Evolutionary conservation across 2,113 vertebrate genomes (phyloP).

Genomic region (Crotalus viridis): DNA sequence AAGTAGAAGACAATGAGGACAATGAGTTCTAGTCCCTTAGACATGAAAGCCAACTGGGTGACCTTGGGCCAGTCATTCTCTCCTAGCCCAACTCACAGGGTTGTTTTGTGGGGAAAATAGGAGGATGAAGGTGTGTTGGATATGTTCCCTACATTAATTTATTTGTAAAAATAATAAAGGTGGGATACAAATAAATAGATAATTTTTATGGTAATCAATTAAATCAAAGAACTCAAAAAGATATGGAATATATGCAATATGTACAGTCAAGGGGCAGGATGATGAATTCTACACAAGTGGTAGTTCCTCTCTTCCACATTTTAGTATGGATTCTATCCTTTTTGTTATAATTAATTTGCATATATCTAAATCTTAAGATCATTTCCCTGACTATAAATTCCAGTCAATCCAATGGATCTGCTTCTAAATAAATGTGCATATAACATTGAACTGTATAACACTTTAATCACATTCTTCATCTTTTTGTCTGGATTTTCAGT

Average conservation of each 20-base stretch:
- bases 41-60: neutral
- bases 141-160: neutral
- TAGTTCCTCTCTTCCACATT: neutral
- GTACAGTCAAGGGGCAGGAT: neutral
- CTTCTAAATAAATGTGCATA: neutral
- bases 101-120: neutral
- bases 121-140: neutral
- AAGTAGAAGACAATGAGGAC: neutral
- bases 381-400: neutral
- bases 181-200: neutral
- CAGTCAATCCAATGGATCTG: neutral
- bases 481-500: neutral
- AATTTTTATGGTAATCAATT: neutral
- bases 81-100: neutral
- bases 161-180: neutral
- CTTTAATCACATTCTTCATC: neutral
- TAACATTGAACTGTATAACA: neutral
- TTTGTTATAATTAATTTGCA: neutral
- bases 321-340: neutral
- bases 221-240: neutral
- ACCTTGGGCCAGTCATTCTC: neutral
- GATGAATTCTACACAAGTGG: neutral
- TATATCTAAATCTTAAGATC: neutral
- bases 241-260: neutral
- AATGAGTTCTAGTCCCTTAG: neutral